Evolutionary conservation across 2,113 vertebrate genomes (phyloP).

Genomic region (Cynocephalus volans): DNA sequence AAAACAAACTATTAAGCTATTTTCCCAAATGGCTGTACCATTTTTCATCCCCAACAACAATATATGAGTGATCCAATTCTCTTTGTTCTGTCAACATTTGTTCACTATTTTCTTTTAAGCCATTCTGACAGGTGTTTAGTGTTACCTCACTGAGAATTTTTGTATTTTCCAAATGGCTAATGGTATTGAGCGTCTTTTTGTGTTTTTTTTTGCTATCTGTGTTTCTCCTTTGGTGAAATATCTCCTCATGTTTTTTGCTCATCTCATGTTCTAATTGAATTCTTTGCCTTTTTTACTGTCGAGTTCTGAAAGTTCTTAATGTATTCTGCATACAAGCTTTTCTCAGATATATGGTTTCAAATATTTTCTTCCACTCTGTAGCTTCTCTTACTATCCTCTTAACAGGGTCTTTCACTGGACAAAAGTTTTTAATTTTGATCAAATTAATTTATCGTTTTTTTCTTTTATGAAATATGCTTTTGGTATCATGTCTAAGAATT

Average conservation of each 20-base stretch:
- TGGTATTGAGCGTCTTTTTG: background rate
- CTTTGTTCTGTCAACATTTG: background rate
- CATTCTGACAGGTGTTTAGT: background rate
- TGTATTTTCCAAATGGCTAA: background rate
- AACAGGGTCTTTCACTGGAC: background rate
- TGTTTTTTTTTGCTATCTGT: background rate
- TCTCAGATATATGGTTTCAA: background rate
- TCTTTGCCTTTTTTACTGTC: conserved; percentile 22
- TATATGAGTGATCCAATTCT: background rate
- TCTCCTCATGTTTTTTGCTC: background rate
- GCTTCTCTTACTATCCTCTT: background rate
- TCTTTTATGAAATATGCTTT: background rate
- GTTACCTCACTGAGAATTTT: background rate
- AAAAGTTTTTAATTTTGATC: background rate
- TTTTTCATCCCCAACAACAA: background rate
- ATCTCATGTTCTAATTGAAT: background rate
- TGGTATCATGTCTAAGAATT: background rate
- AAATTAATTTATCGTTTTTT: background rate
- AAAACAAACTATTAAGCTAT: background rate
- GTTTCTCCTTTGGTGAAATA: background rate
- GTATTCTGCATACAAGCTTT: background rate
- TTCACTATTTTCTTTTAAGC: background rate
- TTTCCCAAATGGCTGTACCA: background rate
- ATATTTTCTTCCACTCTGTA: background rate
- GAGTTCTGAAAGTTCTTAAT: background rate